Evolutionary conservation across 2,888 invertebrate species (phyloP).

Genomic region (Marasmarcha lunaedactyla): DNA sequence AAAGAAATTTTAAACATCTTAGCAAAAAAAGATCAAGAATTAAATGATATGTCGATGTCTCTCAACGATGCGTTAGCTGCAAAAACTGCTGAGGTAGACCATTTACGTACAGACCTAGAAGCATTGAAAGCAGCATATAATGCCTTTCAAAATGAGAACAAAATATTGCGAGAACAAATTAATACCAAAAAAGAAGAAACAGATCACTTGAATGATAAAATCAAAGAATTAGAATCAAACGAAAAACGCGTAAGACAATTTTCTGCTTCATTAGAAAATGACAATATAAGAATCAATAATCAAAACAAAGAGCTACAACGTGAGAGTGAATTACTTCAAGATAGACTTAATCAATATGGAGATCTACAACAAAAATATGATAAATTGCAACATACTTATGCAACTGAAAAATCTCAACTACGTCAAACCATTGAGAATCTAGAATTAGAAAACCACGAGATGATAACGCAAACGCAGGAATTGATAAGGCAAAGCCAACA

Average conservation of each 20-base stretch:
- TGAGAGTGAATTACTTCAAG: conserved; percentile 30
- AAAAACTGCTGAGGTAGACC: conserved; percentile 17
- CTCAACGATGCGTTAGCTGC: conserved; percentile 19
- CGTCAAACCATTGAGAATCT: conserved; percentile 15
- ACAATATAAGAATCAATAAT: background rate
- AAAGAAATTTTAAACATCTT: conserved; percentile 23
- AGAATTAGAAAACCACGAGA: conserved; percentile 29
- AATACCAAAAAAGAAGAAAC: conserved; percentile 37
- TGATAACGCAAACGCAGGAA: conserved; percentile 28
- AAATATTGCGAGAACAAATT: conserved; percentile 25
- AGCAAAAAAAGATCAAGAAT: conserved; percentile 21
- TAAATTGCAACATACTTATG: conserved; percentile 25
- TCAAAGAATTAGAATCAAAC: conserved; percentile 22
- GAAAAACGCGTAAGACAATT: conserved; percentile 12
- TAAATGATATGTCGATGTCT: conserved; percentile 18
- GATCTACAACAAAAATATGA: conserved; percentile 28
- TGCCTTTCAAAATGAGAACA: conserved; percentile 24
- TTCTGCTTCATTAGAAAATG: background rate
- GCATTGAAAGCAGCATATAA: conserved; percentile 21
- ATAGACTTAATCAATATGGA: conserved; percentile 32
- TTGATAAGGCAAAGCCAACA: conserved; percentile 18
- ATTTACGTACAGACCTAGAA: conserved; percentile 23
- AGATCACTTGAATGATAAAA: conserved; percentile 21
- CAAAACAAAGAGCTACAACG: conserved; percentile 25
- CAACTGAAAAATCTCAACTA: conserved; percentile 29